Percentiles rank a stretch among this genome's conserved stretches.
phyloP scores from a whole-genome alignment of 2,797 vertebrate genomes.

The Sparidentex hasta region DNA sequence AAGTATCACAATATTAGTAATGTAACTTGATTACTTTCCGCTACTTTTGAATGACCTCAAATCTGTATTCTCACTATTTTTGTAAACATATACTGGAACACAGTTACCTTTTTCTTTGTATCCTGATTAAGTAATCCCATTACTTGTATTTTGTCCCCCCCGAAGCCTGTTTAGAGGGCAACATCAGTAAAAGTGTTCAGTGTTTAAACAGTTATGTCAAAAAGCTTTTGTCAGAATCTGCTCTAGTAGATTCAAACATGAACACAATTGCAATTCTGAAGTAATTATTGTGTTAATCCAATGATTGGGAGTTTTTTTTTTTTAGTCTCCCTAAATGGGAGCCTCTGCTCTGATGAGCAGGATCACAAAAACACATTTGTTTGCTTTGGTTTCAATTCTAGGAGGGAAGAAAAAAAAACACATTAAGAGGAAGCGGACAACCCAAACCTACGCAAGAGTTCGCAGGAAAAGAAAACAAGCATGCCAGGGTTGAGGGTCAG shows the following conservation, averaged over 20 bases:
- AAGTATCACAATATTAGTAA: too few relatives aligned
- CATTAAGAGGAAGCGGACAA: constrained; percentile 39
- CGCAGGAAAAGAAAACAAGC: constrained; percentile 47
- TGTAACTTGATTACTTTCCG: too few relatives aligned
- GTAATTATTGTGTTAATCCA: constrained; percentile 56
- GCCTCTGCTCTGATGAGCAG: constrained; percentile 24
- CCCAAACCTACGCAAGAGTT: constrained; percentile 53
- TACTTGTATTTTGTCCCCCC: too few relatives aligned
- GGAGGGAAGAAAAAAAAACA: constrained; percentile 7
- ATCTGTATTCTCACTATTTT: too few relatives aligned
- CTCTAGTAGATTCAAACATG: not conserved
- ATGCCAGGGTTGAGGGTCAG: constrained; percentile 54
- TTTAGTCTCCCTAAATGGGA: constrained; percentile 40
- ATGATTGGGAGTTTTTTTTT: constrained; percentile 34
- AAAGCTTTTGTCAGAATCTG: constrained; percentile 11
- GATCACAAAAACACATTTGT: constrained; percentile 39
- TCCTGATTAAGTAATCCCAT: too few relatives aligned
- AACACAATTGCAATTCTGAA: constrained; percentile 37
- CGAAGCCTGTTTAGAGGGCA: too few relatives aligned
- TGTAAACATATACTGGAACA: too few relatives aligned
- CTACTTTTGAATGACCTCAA: too few relatives aligned
- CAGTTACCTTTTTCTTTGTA: too few relatives aligned
- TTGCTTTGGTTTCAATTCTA: constrained; percentile 50
- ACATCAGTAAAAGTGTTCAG: constrained; percentile 34
- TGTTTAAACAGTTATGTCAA: constrained; percentile 32